These are phyloP conservation scores for Branchipolynoe longqiensis DNA, from an alignment of 2,888 invertebrate genomes.

Conservation along the genomic window DNA sequence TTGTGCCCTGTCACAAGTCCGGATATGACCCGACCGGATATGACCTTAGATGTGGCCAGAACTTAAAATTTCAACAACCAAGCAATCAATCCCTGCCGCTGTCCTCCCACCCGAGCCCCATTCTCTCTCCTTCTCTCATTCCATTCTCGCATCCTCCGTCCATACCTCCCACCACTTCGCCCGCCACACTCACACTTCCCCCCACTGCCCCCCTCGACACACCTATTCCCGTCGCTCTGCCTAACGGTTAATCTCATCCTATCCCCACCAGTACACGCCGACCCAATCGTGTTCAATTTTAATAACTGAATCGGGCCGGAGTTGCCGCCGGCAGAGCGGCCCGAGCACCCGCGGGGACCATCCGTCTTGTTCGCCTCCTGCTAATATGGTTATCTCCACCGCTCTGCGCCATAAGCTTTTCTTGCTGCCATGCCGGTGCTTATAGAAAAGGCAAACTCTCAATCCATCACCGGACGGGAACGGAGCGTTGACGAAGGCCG, in stretches of 20 bases:
- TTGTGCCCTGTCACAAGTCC: too few species aligned
- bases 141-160: too few species aligned
- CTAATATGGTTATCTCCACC: conserved; percentile 33
- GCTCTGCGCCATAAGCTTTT: conserved; percentile 17
- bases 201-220: neutral
- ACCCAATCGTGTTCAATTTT: conserved; percentile 31
- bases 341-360: conserved; percentile 23
- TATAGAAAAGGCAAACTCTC: conserved; percentile 32
- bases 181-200: neutral
- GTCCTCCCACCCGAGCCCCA: too few species aligned
- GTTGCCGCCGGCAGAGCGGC: conserved; percentile 11
- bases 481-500: neutral
- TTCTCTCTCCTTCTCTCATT: too few species aligned
- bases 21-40: too few species aligned
- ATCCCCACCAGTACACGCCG: neutral
- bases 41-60: too few species aligned
- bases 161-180: neutral
- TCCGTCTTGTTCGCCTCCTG: conserved; percentile 31
- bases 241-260: neutral
- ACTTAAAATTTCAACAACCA: too few species aligned
- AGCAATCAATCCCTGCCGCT: too few species aligned
- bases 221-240: too few species aligned
- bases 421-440: conserved; percentile 29
- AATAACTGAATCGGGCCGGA: conserved; percentile 12
- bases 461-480: conserved; percentile 23